These are phyloP conservation scores for Enteromius thamalakanensis DNA, from an alignment of 2,797 vertebrate species.

Conservation along the genomic window DNA sequence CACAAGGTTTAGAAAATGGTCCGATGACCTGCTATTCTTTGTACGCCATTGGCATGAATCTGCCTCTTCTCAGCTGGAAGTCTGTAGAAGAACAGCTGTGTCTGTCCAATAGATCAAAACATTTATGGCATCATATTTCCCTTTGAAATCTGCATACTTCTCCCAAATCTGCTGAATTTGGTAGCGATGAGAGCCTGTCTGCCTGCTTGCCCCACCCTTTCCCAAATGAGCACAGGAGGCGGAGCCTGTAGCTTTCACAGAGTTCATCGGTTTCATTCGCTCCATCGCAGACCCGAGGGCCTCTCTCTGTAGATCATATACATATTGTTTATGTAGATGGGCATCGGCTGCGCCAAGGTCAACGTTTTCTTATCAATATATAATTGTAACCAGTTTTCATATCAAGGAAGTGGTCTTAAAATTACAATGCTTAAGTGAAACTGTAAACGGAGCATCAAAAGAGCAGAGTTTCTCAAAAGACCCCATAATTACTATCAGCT, in stretches of 20 bases:
- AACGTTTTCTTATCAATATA: slow-evolving; percentile 63
- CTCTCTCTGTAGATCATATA: slow-evolving; percentile 53
- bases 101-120: slow-evolving; percentile 68
- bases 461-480: slow-evolving; percentile 29
- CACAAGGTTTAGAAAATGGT: slow-evolving; percentile 55
- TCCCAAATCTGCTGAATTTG: slow-evolving; percentile 45
- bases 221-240: slow-evolving; percentile 18
- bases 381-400: slow-evolving; percentile 62
- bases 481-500: slow-evolving; percentile 60
- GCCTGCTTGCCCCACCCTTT: slow-evolving; percentile 21
- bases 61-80: slow-evolving; percentile 49
- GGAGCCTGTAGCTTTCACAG: slow-evolving; percentile 34
- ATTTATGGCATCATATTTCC: slow-evolving; percentile 63
- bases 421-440: slow-evolving; percentile 59
- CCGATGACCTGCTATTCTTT: slow-evolving; percentile 53
- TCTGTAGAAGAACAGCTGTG: slow-evolving; percentile 56
- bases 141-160: slow-evolving; percentile 53
- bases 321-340: slow-evolving; percentile 60
- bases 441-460: slow-evolving; percentile 60
- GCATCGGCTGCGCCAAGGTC: slow-evolving; percentile 58
- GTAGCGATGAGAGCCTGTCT: slow-evolving; percentile 43
- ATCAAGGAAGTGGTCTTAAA: slow-evolving; percentile 55
- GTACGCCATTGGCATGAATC: slow-evolving; percentile 45
- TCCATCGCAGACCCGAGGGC: slow-evolving; percentile 51
- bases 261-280: slow-evolving; percentile 67